These are phyloP conservation scores for Polymixis flavicincta DNA, from an alignment of 2,888 invertebrate genomes.

Conservation along the genomic window DNA sequence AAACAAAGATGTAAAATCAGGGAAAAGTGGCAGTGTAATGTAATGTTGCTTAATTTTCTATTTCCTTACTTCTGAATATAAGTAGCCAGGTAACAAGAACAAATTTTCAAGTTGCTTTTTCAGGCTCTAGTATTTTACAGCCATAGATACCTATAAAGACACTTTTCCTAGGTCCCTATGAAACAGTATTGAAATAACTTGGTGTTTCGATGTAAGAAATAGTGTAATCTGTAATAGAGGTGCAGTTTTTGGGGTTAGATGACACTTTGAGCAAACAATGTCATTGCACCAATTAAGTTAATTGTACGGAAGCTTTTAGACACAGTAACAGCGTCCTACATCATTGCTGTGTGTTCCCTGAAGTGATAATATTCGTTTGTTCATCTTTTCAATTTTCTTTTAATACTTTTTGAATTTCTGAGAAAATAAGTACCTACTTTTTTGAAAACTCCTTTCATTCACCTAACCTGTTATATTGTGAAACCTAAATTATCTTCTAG, in stretches of 20 bases:
- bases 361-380: background rate
- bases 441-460: background rate
- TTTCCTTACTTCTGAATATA: background rate
- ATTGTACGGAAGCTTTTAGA: background rate
- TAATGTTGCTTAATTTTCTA: background rate
- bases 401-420: background rate
- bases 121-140: background rate
- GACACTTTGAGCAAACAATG: background rate
- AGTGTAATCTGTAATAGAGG: background rate
- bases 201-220: background rate
- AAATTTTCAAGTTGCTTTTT: background rate
- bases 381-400: too few species aligned
- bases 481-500: background rate
- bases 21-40: background rate
- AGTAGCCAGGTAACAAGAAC: background rate
- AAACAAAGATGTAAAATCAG: background rate
- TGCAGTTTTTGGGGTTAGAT: background rate
- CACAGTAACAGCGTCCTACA: background rate
- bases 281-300: background rate
- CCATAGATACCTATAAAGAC: background rate
- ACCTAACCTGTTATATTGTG: background rate
- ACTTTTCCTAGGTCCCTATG: background rate
- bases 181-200: background rate
- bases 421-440: too few species aligned
- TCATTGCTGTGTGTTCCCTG: background rate